phyloP scores from a whole-genome alignment of 2,113 vertebrate genomes.

The Orientallactaga bullata region DNA sequence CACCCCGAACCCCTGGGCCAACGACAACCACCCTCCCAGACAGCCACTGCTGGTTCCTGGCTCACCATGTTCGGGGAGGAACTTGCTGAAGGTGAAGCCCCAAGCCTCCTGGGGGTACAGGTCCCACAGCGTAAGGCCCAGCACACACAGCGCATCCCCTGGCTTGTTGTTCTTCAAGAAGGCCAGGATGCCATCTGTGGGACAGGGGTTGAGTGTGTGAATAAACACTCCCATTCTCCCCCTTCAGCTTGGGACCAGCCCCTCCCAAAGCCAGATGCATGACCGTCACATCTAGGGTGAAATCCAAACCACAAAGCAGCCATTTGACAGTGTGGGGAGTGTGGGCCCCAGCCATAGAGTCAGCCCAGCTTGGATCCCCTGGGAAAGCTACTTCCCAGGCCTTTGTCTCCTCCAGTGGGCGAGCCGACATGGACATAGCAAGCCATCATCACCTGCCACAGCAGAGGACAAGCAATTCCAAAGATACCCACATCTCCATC shows the following conservation, averaged over 20 bases:
- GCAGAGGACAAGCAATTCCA: background rate
- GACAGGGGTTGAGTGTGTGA: background rate
- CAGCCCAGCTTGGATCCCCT: background rate
- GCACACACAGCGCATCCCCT: slow-evolving; percentile 87
- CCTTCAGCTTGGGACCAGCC: background rate
- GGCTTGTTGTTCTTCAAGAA: slow-evolving; percentile 89
- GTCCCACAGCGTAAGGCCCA: slow-evolving; percentile 87
- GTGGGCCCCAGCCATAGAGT: no score
- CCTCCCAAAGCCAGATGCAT: background rate
- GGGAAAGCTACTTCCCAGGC: no score
- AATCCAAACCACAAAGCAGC: background rate
- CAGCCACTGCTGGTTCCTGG: background rate
- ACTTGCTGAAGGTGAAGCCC: slow-evolving; percentile 88
- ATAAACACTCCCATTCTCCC: no score
- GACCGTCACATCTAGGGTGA: rapidly evolving
- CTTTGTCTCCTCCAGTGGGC: background rate
- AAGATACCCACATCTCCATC: background rate
- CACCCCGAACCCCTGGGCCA: background rate
- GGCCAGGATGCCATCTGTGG: slow-evolving; percentile 87
- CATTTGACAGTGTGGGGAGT: background rate
- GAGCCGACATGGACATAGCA: background rate
- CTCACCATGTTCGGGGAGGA: slow-evolving; percentile 87
- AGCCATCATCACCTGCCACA: background rate
- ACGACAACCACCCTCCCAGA: background rate
- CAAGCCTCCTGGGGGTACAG: slow-evolving; percentile 88